A percentile compares a stretch with the other conserved stretches of the same genome.
Evolutionary conservation across 2,113 vertebrate genomes (phyloP).

Genomic region (Tonatia bakeri): DNA sequence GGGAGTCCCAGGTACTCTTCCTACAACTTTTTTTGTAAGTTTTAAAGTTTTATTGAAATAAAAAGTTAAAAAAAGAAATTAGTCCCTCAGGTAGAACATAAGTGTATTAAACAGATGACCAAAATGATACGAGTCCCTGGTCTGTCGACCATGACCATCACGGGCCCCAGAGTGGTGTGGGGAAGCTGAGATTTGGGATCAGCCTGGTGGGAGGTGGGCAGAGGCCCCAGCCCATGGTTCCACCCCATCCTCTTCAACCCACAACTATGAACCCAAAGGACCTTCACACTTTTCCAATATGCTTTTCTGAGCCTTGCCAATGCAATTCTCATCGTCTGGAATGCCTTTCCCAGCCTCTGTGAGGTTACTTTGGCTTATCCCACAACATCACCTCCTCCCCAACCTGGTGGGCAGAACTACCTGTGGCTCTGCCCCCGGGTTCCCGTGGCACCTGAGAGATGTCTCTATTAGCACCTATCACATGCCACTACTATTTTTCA

Average conservation of each 20-base stretch:
- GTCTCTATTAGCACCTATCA: background rate
- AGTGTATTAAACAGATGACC: background rate
- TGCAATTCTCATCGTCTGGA: background rate
- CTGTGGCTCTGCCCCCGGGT: background rate
- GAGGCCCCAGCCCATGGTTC: background rate
- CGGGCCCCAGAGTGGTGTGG: background rate
- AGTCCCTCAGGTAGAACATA: background rate
- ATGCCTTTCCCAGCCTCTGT: background rate
- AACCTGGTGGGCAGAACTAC: background rate
- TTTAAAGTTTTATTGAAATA: constrained; percentile 16
- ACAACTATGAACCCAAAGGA: background rate
- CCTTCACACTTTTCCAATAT: background rate
- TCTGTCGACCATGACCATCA: background rate
- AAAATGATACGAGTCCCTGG: background rate
- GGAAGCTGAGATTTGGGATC: background rate
- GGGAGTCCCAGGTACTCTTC: background rate
- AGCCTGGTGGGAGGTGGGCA: background rate
- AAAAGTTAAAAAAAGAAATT: background rate
- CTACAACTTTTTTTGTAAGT: background rate
- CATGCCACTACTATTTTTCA: background rate
- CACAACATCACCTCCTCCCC: background rate
- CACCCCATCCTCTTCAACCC: background rate
- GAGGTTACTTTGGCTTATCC: background rate
- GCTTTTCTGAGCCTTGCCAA: background rate
- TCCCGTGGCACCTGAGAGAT: background rate